Percentiles rank a stretch among this genome's conserved stretches.
phyloP scores from a whole-genome alignment of 2,113 vertebrate species.

The Onychorhynchus coronatus region DNA sequence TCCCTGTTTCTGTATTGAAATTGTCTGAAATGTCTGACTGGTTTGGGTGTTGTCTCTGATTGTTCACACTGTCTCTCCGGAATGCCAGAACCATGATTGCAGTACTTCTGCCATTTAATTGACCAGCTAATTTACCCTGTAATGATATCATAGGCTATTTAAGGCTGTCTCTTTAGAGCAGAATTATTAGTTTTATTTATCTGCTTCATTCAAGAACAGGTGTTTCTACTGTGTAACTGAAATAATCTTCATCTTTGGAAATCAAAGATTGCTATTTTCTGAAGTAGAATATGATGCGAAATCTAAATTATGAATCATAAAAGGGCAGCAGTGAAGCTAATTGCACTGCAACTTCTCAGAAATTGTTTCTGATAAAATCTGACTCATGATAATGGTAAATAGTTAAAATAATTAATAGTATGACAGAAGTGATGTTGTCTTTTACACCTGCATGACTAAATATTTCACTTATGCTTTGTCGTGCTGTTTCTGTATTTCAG shows the following conservation, averaged over 20 bases:
- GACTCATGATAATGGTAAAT: neutral
- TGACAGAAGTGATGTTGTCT: neutral
- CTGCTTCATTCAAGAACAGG: slow-evolving; percentile 3
- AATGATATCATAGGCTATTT: neutral
- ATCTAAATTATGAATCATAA: neutral
- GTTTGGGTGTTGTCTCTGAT: neutral
- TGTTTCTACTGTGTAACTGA: slow-evolving; percentile 12
- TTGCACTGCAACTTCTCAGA: neutral
- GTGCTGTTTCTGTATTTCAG: neutral
- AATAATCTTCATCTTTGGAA: neutral
- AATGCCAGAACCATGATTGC: neutral
- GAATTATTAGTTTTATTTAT: slow-evolving; percentile 7
- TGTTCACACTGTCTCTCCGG: neutral
- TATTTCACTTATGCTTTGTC: neutral
- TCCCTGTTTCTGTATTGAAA: neutral
- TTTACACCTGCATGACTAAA: neutral
- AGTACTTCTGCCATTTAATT: neutral
- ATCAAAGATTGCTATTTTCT: neutral
- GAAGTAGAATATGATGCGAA: neutral
- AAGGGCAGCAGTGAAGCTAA: neutral
- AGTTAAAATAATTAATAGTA: neutral
- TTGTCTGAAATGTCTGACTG: neutral
- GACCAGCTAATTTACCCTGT: neutral
- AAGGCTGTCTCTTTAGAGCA: neutral
- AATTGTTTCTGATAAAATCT: neutral